These are phyloP conservation scores for Cotesia glomerata DNA, from an alignment of 1,140 invertebrate genomes.

Conservation along the genomic window DNA sequence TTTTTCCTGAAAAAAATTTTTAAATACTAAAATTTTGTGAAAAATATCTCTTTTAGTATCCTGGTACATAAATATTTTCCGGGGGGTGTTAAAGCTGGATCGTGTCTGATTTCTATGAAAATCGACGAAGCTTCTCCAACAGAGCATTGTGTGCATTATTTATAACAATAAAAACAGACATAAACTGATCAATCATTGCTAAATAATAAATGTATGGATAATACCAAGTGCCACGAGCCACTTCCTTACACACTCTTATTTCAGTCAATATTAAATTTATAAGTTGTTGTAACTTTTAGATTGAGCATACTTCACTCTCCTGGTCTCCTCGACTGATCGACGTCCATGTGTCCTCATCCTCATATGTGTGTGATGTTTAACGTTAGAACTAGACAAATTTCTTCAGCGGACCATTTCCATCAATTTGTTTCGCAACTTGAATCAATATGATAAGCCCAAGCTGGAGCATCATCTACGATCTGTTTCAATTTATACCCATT, in stretches of 20 bases:
- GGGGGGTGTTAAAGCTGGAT: no score
- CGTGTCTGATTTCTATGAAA: neutral
- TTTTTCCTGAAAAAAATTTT: no score
- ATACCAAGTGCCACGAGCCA: constrained; percentile 26
- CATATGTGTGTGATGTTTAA: neutral
- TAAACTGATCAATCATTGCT: constrained; percentile 1
- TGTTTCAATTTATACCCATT: neutral
- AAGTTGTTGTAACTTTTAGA: constrained; percentile 26
- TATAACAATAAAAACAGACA: neutral
- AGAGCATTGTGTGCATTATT: no score
- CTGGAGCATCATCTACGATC: neutral
- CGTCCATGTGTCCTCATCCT: neutral
- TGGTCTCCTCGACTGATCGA: neutral
- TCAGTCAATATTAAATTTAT: constrained; percentile 8
- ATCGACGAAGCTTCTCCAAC: neutral
- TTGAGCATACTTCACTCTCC: constrained; percentile 26
- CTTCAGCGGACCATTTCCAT: constrained; percentile 22
- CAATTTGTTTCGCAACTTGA: constrained; percentile 23
- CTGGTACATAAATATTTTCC: no score
- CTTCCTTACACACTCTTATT: constrained; percentile 26
- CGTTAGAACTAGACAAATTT: constrained; percentile 20
- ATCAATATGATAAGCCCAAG: neutral
- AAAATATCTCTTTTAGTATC: no score
- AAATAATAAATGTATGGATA: constrained; percentile 1
- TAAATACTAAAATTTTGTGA: no score